Evolutionary conservation across 2,113 vertebrate genomes (phyloP).

Genomic region (Acrocephalus arundinaceus): DNA sequence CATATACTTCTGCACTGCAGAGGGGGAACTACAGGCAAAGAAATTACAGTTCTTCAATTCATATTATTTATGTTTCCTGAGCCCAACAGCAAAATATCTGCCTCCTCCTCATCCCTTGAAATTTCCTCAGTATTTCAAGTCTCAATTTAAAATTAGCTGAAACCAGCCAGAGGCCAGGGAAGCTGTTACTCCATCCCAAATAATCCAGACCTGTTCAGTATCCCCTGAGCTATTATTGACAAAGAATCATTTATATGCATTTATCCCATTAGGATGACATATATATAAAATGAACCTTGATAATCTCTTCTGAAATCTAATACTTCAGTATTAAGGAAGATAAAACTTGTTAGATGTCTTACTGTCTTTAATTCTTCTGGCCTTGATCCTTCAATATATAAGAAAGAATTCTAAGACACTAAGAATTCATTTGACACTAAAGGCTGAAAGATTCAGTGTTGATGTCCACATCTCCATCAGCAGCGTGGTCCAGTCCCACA

Average conservation of each 20-base stretch:
- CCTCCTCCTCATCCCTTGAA: not conserved
- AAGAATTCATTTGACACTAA: not conserved
- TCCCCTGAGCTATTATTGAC: not conserved
- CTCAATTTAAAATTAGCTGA: not conserved
- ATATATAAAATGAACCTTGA: fast-evolving
- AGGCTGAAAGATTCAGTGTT: not conserved
- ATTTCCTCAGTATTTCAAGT: not conserved
- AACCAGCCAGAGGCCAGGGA: not conserved
- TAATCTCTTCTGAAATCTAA: not conserved
- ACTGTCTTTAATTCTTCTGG: not conserved
- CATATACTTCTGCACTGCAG: not conserved
- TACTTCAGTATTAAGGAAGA: not conserved
- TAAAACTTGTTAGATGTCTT: not conserved
- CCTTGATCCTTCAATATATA: not conserved
- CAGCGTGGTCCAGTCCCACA: fast-evolving
- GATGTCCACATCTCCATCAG: not conserved
- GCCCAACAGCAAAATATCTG: not conserved
- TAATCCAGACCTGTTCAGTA: not conserved
- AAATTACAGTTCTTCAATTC: not conserved
- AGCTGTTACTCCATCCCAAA: not conserved
- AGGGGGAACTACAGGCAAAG: not conserved
- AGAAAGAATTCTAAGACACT: not conserved
- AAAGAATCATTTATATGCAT: not conserved
- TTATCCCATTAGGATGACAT: not conserved
- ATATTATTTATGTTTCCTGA: not conserved